A percentile compares a stretch with the other conserved stretches of the same genome.
Conservation (phyloP, 2,113 vertebrate genomes). For the Danio rerio region DNA sequence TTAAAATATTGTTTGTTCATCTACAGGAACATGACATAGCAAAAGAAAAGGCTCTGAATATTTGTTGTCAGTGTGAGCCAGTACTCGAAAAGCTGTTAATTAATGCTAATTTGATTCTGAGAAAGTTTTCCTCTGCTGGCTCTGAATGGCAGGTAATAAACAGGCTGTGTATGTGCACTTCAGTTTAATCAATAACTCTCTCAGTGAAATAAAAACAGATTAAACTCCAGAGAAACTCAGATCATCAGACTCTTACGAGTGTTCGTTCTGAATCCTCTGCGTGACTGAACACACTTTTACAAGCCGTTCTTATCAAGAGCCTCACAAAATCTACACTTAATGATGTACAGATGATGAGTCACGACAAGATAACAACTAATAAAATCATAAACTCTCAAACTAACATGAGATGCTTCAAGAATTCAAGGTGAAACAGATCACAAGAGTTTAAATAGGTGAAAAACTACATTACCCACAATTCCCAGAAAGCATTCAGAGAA, state of each 20-base stretch:
- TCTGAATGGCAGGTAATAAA: slow-evolving; percentile 29
- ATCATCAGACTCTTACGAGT: slow-evolving; percentile 1
- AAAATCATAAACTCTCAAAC: neutral
- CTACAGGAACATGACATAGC: neutral
- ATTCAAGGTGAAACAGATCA: neutral
- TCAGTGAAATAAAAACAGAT: slow-evolving; percentile 43
- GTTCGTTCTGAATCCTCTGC: neutral
- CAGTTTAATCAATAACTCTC: slow-evolving; percentile 40
- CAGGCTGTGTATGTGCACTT: slow-evolving; percentile 24
- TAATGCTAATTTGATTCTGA: too few relatives aligned
- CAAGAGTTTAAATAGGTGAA: too few relatives aligned
- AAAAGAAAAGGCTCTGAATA: too few relatives aligned
- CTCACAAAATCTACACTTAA: neutral
- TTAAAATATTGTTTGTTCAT: neutral
- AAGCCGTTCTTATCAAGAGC: neutral
- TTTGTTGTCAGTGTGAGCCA: too few relatives aligned
- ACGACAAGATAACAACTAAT: neutral
- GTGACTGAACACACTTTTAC: neutral
- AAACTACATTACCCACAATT: neutral
- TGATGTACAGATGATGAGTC: neutral
- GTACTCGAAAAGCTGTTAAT: too few relatives aligned
- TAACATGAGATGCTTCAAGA: neutral
- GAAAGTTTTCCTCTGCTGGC: neutral
- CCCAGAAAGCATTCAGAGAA: neutral
- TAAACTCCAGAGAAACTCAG: slow-evolving; percentile 7